These are phyloP conservation scores for Malurus elegans DNA, from an alignment of 2,113 vertebrate genomes.

Conservation along the genomic window DNA sequence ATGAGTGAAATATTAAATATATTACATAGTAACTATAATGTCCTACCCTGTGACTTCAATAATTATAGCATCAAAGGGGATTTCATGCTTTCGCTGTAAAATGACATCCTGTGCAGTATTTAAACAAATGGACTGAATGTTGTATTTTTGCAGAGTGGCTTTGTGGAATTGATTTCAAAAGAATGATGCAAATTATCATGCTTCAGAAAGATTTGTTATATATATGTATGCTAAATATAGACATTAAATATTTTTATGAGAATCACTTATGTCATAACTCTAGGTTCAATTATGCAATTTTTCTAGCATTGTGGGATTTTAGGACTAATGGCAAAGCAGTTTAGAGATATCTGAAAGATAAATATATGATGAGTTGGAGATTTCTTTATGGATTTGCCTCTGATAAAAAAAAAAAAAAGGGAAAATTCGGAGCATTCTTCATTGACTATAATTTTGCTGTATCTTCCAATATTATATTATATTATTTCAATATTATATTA, in stretches of 20 bases:
- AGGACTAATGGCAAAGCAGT: background rate
- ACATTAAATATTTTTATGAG: background rate
- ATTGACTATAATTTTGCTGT: background rate
- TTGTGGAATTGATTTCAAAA: background rate
- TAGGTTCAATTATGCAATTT: background rate
- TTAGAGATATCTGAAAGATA: background rate
- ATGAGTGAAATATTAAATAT: background rate
- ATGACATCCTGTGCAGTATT: background rate
- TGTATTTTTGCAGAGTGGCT: background rate
- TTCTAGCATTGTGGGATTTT: background rate
- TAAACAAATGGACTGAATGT: background rate
- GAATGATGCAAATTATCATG: background rate
- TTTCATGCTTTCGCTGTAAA: background rate
- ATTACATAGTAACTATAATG: background rate
- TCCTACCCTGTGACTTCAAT: background rate
- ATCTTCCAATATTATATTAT: background rate
- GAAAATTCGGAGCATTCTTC: background rate
- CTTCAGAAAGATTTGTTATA: background rate
- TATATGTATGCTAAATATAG: rapidly evolving
- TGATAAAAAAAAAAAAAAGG: background rate
- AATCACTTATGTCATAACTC: background rate
- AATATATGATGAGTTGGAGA: background rate
- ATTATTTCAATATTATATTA: background rate
- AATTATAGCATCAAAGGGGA: background rate
- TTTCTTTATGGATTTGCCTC: background rate